Base-by-base conservation (phyloP, 1,140 invertebrate genomes). In the Pemphigus obesinymphae region DNA sequence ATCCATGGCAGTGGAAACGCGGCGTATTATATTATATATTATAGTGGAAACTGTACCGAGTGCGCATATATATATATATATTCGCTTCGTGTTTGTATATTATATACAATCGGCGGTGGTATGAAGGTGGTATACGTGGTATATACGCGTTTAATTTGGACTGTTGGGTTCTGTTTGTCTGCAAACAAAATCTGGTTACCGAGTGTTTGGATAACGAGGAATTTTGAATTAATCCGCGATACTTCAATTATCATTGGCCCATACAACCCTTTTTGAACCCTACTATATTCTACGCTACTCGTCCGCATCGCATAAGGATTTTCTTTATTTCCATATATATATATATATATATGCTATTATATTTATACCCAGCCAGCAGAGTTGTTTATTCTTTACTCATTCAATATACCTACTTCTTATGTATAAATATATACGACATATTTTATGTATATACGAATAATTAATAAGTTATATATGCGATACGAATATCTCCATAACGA, bases 141-240 rank as follows among this genome's bases (percentile, higher is more conserved):
- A 40, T n/a, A n/a, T 13, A 17, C 37, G 76, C 76, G 76, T 80
- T 80, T 80, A 80, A 80, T 58, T 80, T 80, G 76, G 53, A 80
- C 76, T 61, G 76, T 80, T 37, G 53, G 55, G 37, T 63, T 73
- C 53, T 80, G 76, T 80, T 80, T 80, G 76, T 80, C 55, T 43
- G 76, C 76, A 80, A 80, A 80, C 76, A 80, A 80, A 80, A 80
- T 80, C 76, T 80, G 76, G 76, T 80, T 80, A 80, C 76, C 76
- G 37, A 80, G 76, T 80, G 76, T 80, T 80, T 80, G 76, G 76
- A 80, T 80, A 80, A 61, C 76, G 76, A 80, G 76, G 37, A 80
- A 80, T 80, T 61, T 40, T 63, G 76, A 80, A 80, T 80, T 80
- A 80, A 80, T 80, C 76, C 37, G 37, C 37, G 37, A 80, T 63